Evolutionary conservation across 23 tunicate genomes (phyloP).

Genomic region (Trididemnum nubilum): DNA sequence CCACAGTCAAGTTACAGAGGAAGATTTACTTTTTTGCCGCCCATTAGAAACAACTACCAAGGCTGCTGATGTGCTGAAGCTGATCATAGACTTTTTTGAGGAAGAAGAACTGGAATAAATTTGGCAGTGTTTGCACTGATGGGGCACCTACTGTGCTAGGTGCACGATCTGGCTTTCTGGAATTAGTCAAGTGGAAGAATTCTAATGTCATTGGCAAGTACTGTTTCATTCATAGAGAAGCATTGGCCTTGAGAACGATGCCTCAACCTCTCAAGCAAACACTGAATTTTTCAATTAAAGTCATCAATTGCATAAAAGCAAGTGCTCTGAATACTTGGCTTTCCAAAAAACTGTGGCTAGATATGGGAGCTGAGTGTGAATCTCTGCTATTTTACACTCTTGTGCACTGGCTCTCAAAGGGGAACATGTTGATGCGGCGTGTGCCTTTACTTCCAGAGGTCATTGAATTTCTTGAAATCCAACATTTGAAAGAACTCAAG

Average conservation of each 20-base stretch:
- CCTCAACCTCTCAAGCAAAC: conserved; percentile 30
- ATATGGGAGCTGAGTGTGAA: conserved; percentile 28
- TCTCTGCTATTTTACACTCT: conserved; percentile 31
- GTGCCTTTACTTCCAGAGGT: conserved; percentile 44
- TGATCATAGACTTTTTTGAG: conserved; percentile 15
- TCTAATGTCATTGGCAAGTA: conserved; percentile 30
- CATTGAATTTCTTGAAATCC: conserved; percentile 42
- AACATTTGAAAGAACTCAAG: conserved; percentile 41
- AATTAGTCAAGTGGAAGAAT: conserved; percentile 28
- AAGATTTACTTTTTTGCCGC: conserved; percentile 50
- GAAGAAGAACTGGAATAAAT: conserved; percentile 24
- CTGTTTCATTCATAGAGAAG: conserved; percentile 41
- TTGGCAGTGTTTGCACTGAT: conserved; percentile 36
- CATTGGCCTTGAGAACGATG: conserved; percentile 44
- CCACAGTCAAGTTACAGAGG: conserved; percentile 34
- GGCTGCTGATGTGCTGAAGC: conserved; percentile 42
- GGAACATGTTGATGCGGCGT: conserved; percentile 47
- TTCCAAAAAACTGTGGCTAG: conserved; percentile 27
- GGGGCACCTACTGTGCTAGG: conserved; percentile 42
- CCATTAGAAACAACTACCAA: conserved; percentile 59
- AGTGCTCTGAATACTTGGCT: conserved; percentile 29
- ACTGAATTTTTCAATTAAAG: conserved; percentile 37
- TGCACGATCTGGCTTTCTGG: conserved; percentile 33
- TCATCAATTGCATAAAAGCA: conserved; percentile 36
- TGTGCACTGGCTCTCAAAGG: conserved; percentile 59